Percentiles rank a stretch among this genome's conserved stretches.
Evolutionary conservation across 2,113 vertebrate genomes (phyloP).

Genomic region (Puffinus mauretanicus): DNA sequence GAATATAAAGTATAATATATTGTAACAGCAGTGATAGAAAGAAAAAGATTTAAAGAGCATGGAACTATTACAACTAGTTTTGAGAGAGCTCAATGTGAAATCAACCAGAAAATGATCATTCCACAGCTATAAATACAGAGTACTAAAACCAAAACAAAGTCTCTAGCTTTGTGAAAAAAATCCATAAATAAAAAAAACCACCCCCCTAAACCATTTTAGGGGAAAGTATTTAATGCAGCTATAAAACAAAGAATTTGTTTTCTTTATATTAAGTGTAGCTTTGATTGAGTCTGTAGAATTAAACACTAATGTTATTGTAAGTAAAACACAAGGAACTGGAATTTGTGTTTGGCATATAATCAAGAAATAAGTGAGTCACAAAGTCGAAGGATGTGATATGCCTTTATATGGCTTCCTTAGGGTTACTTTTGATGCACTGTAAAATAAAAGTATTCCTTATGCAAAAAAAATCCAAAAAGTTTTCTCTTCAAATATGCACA

Average conservation of each 20-base stretch:
- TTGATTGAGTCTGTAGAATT: constrained; percentile 74
- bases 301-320: constrained; percentile 71
- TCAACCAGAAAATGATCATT: constrained; percentile 78
- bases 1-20: constrained; percentile 70
- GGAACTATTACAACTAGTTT: constrained; percentile 73
- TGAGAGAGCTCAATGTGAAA: constrained; percentile 74
- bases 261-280: constrained; percentile 73
- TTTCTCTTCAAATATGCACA: background rate
- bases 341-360: constrained; percentile 58
- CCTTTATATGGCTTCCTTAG: constrained; percentile 63
- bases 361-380: constrained; percentile 55
- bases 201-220: constrained; percentile 65
- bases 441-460: constrained; percentile 40
- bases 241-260: constrained; percentile 73
- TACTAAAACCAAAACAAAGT: constrained; percentile 72
- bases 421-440: constrained; percentile 27
- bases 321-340: constrained; percentile 63
- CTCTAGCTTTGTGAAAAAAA: constrained; percentile 53
- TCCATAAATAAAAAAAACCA: constrained; percentile 66
- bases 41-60: constrained; percentile 69
- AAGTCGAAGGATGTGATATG: constrained; percentile 40
- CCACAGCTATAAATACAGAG: constrained; percentile 69
- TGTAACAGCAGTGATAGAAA: constrained; percentile 56
- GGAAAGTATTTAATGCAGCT: constrained; percentile 74
- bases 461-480: constrained; percentile 8